Evolutionary conservation across 2,113 vertebrate species (phyloP), one percentile per base, ranked within the genome.

Genomic region (Amia ocellicauda): DNA sequence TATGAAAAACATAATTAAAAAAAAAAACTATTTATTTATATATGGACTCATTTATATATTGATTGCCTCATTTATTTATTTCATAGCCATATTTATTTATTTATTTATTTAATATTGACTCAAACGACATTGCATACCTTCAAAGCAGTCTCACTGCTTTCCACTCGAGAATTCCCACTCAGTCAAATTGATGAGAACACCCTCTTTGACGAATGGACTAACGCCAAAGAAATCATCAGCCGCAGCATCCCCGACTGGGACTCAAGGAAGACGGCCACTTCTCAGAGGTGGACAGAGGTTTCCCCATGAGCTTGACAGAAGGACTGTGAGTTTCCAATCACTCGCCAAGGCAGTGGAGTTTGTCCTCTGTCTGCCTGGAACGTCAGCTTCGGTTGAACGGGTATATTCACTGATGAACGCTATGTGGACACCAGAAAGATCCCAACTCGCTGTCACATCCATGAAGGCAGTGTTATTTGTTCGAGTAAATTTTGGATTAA

Each of bases 381-480:
- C n/a, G 42, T 60, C 36, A 22, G 2, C 58, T 23, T 41, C 31
- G 4, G 31, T 40, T 27, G 55, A 2, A 4, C 31, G 1, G 9
- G 58, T 60, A 17, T 3, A 23, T 19, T 59, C 40, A 24, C 36
- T 59, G 36, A 60, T n/a, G n/a, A n/a, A n/a, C n/a, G n/a, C n/a
- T n/a, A n/a, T n/a, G n/a, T n/a, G n/a, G n/a, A n/a, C n/a, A 42
- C 31, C 41, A 60, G 8, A 16, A 16, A 36, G 22, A 31, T 36
- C 31, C 1, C 29, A 14, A 11, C 22, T 63, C 17, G 41, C 49
- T 54, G 50, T 63, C 3, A 41, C 60, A n/a, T 20, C 42, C n/a
- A 54, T 54, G 51, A 54, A 54, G 29, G 62, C 49, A 24, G 40
- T 63, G 28, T 52, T 63, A 7, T 41, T 60, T 23, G 31, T 60